Evolutionary conservation across 2,797 vertebrate species (phyloP).

Genomic region (Pantherophis vulpinus): DNA sequence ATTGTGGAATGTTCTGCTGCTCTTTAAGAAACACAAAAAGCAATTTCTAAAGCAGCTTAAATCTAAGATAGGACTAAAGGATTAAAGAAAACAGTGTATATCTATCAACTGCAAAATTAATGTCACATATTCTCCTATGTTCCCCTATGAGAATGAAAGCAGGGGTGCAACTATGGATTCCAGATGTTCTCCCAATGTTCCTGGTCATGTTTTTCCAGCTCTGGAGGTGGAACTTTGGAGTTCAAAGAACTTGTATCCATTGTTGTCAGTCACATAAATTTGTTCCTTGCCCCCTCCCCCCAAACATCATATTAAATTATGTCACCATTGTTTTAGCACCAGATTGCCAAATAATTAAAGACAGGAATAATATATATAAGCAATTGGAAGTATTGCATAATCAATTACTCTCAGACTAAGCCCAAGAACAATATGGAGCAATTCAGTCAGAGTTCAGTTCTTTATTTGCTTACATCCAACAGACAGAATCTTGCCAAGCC

Average conservation of each 20-base stretch:
- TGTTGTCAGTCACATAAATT: neutral
- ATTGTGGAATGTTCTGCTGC: neutral
- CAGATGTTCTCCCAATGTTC: neutral
- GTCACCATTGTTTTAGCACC: neutral
- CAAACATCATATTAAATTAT: neutral
- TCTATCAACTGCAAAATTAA: neutral
- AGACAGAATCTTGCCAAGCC: too few species aligned
- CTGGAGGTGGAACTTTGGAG: neutral
- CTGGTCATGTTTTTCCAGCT: neutral
- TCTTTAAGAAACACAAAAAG: neutral
- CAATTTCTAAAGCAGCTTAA: neutral
- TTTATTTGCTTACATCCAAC: too few species aligned
- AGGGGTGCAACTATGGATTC: neutral
- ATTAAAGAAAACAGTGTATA: neutral
- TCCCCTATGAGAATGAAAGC: neutral
- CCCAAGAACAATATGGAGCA: too few species aligned
- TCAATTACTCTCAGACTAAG: too few species aligned
- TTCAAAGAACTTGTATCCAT: neutral
- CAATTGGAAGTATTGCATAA: neutral
- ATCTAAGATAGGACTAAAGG: neutral
- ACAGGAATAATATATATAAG: neutral
- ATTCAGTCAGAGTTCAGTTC: too few species aligned
- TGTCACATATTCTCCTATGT: neutral
- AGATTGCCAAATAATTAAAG: neutral
- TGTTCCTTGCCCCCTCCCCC: neutral